These are phyloP conservation scores for Euura lappo DNA, from an alignment of 1,140 invertebrate genomes.

Conservation along the genomic window DNA sequence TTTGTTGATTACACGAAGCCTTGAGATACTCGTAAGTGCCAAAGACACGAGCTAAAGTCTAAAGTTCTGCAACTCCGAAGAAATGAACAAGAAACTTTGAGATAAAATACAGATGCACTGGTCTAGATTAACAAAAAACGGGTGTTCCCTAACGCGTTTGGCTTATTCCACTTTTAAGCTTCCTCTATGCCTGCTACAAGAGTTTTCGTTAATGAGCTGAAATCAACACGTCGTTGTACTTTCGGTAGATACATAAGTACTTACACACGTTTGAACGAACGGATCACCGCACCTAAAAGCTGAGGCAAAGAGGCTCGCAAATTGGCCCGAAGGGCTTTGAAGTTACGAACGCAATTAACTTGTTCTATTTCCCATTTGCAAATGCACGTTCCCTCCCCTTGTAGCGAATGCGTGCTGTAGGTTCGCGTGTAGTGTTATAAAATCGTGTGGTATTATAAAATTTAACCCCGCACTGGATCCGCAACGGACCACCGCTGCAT, in stretches of 20 bases:
- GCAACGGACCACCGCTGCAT: too few relatives aligned
- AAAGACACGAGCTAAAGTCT: too few relatives aligned
- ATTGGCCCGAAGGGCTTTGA: conserved; percentile 48
- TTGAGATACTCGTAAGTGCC: too few relatives aligned
- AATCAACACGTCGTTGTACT: conserved; percentile 48
- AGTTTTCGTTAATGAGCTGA: conserved; percentile 45
- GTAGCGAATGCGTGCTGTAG: too few relatives aligned
- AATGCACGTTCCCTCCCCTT: too few relatives aligned
- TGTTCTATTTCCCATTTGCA: conserved; percentile 27
- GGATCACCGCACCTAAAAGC: conserved; percentile 14
- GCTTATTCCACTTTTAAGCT: not conserved
- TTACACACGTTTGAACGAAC: not conserved
- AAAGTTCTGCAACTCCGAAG: too few relatives aligned
- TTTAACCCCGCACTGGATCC: too few relatives aligned
- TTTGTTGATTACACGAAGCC: not conserved
- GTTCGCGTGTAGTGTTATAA: too few relatives aligned
- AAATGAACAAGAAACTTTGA: too few relatives aligned
- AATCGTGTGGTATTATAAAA: too few relatives aligned
- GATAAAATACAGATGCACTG: too few relatives aligned
- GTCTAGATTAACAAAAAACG: too few relatives aligned
- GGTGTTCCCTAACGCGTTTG: not conserved
- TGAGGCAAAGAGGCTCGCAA: conserved; percentile 31
- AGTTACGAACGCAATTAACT: conserved; percentile 42
- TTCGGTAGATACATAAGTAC: conserved; percentile 19
- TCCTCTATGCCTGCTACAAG: not conserved